These are phyloP conservation scores for Watersipora subatra DNA, from an alignment of 1,140 invertebrate genomes.

Conservation along the genomic window DNA sequence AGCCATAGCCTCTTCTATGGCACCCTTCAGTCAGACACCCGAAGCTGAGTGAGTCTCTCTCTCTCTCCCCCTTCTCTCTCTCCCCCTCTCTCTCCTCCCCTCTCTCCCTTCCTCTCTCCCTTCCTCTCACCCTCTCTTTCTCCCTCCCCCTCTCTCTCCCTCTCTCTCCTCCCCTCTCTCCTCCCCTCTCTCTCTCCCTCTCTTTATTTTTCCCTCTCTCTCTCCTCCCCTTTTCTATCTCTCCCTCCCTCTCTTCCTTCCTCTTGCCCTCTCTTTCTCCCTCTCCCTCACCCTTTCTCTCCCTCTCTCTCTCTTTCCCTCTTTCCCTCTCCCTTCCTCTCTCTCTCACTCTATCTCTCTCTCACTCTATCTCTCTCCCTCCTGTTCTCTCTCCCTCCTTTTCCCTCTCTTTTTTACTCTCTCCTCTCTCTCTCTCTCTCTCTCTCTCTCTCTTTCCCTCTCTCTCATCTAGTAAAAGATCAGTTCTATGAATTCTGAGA, in stretches of 20 bases:
- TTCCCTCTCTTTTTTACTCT: slow-evolving; percentile 7
- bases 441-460: slow-evolving; percentile 9
- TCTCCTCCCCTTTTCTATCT: too few species aligned
- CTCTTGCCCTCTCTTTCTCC: slow-evolving; percentile 11
- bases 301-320: slow-evolving; percentile 10
- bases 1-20: background rate
- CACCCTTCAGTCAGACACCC: background rate
- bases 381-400: slow-evolving; percentile 13
- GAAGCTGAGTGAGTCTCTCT: slow-evolving; percentile 6
- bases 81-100: slow-evolving; percentile 8
- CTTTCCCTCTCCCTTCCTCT: slow-evolving; percentile 11
- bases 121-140: too few species aligned
- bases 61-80: slow-evolving; percentile 10
- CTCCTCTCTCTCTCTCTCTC: too few species aligned
- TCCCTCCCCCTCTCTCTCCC: slow-evolving; percentile 11
- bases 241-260: slow-evolving; percentile 6
- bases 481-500: slow-evolving; percentile 13
- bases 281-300: slow-evolving; percentile 5
- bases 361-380: too few species aligned
- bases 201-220: too few species aligned
- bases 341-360: too few species aligned
- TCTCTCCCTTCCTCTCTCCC: slow-evolving; percentile 14
- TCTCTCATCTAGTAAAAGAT: slow-evolving; percentile 11
- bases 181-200: background rate
- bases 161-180: slow-evolving; percentile 7